Evolutionary conservation across 1,140 invertebrate species (phyloP).

Genomic region (Panulirus ornatus): DNA sequence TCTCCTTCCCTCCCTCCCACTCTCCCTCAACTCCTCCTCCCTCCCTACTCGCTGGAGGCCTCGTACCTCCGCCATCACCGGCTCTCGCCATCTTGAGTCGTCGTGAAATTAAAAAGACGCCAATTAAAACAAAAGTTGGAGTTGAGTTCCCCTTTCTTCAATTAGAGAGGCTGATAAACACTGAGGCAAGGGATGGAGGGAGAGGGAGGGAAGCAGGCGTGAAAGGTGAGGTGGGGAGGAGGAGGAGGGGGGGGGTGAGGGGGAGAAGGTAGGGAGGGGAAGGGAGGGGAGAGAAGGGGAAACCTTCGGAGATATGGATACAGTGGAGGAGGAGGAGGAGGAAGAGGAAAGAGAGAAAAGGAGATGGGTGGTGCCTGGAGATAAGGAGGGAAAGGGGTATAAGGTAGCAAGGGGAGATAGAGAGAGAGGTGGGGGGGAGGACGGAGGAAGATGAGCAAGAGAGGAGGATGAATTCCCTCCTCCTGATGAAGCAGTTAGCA

Average conservation of each 20-base stretch:
- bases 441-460: too few relatives aligned
- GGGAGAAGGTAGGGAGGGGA: neutral
- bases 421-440: neutral
- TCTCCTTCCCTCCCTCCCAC: neutral
- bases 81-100: conserved; percentile 48
- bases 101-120: conserved; percentile 61
- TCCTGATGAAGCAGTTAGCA: too few relatives aligned
- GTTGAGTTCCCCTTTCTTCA: conserved; percentile 54
- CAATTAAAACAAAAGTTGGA: conserved; percentile 67
- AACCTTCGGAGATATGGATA: too few relatives aligned
- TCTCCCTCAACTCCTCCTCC: neutral
- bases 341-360: neutral
- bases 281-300: neutral
- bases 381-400: too few relatives aligned
- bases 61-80: conserved; percentile 37
- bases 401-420: neutral
- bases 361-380: too few relatives aligned
- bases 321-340: neutral
- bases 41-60: neutral
- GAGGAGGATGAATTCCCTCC: too few relatives aligned
- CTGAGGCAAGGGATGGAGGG: neutral
- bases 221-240: neutral
- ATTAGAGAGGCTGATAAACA: conserved; percentile 53
- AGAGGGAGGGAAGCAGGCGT: neutral
- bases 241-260: neutral